Base-by-base conservation (phyloP, 2,888 invertebrate genomes). In the Gryllus longicercus region DNA sequence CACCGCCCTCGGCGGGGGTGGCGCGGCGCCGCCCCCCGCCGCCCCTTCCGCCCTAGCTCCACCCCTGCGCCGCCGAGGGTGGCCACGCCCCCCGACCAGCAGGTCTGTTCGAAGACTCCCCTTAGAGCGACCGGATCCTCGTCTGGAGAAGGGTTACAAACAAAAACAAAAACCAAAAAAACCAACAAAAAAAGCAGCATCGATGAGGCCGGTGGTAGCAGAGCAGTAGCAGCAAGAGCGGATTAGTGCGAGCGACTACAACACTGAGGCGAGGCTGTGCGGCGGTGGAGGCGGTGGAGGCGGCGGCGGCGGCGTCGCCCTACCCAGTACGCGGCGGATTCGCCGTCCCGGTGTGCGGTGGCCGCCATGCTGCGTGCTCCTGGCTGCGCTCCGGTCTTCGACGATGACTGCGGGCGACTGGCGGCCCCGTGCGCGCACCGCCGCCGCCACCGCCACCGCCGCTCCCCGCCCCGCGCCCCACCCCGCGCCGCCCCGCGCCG, bases 1-100 rank as follows among this genome's bases (percentile, higher is more conserved):
- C n/a, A 18, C 76, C 76, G 21, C 76, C n/a, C 79, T 11, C 50
- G 76, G 77, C 21, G 23, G 63, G 51, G 21, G 75, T 49, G 14
- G 51, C 16, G 23, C 74, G 63, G 2, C 49, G 49, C 75, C 78
- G 11, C 38, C 77, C n/a, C 11, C 14, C n/a, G 25, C 25, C 25
- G 38, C 21, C 18, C 49, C 21, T 14, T 14, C 76, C 76, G 25
- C 76, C 18, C 76, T 8, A 8, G 10, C 76, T 76, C n/a, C 25
- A 1, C 76, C 76, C 25, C 14, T 21, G 16, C 25, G 1, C 14
- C 3, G 38, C 23, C 14, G 23, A 11, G 18, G 18, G 16, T 1
- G 14, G 1, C 16, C 76, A 10, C 18, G 14, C 76, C 23, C 25
- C 21, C 18, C 49, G 25, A 5, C 18, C 16, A 76, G n/a, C 18